phyloP scores from a whole-genome alignment of 1,140 invertebrate species.

The Drosophila suzukii region DNA sequence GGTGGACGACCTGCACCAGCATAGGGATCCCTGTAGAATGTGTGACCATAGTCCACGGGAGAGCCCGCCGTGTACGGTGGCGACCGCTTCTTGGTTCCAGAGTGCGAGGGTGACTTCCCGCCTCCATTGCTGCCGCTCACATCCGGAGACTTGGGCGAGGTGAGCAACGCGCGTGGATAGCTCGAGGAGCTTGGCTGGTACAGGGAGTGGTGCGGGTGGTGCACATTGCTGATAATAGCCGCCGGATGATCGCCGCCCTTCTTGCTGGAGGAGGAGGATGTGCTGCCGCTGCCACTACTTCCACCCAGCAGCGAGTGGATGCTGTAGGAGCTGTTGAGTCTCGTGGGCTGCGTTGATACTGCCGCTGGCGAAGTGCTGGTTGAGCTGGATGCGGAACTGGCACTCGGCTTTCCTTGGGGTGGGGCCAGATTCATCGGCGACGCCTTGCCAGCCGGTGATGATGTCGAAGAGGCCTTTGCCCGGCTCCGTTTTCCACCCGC shows the following conservation, averaged over 20 bases:
- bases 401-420: slow-evolving; percentile 51
- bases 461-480: slow-evolving; percentile 73
- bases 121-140: slow-evolving; percentile 56
- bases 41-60: slow-evolving; percentile 67
- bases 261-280: slow-evolving; percentile 41
- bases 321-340: slow-evolving; percentile 88
- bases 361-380: slow-evolving; percentile 49
- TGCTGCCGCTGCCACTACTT: slow-evolving; percentile 71
- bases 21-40: slow-evolving; percentile 68
- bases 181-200: slow-evolving; percentile 51
- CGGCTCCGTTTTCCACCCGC: slow-evolving; percentile 85
- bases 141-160: slow-evolving; percentile 78
- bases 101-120: slow-evolving; percentile 76
- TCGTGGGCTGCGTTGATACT: slow-evolving; percentile 60
- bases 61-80: slow-evolving; percentile 73
- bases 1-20: slow-evolving; percentile 31
- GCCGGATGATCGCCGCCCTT: slow-evolving; percentile 61
- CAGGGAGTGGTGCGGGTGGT: slow-evolving; percentile 58
- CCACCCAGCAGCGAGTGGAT: slow-evolving; percentile 90
- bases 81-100: slow-evolving; percentile 70
- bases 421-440: slow-evolving; percentile 62
- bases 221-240: slow-evolving; percentile 71
- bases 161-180: slow-evolving; percentile 57
- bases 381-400: slow-evolving; percentile 24
- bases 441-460: slow-evolving; percentile 39